Conservation (phyloP, 2,113 vertebrate genomes). For the Stigmatopora argus region DNA sequence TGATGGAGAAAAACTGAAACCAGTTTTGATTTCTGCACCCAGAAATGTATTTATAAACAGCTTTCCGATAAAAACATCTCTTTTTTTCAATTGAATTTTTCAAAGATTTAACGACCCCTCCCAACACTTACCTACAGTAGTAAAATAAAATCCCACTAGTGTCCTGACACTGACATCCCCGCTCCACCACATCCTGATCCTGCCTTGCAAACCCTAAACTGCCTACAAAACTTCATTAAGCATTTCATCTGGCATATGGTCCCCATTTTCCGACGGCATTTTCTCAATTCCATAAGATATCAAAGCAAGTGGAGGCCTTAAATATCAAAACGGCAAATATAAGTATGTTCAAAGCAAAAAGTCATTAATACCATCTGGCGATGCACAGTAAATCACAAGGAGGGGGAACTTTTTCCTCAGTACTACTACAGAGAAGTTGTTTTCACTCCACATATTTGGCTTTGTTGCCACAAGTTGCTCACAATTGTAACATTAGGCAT, state of each 20-base stretch:
- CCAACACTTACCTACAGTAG: too few species aligned
- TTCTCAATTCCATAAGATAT: conserved; percentile 89
- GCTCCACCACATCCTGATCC: conserved; percentile 53
- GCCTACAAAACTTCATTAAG: conserved; percentile 85
- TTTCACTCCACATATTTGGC: conserved; percentile 48
- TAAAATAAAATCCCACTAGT: too few species aligned
- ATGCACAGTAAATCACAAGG: conserved; percentile 81
- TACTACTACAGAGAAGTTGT: conserved; percentile 43
- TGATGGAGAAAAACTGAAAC: too few species aligned
- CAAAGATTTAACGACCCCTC: too few species aligned
- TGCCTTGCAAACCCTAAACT: conserved; percentile 62
- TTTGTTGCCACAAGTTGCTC: conserved; percentile 51
- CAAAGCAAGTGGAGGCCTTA: conserved; percentile 86
- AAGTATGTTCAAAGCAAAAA: conserved; percentile 81
- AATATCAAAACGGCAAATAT: conserved; percentile 82
- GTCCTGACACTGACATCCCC: conserved; percentile 46
- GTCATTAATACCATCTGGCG: conserved; percentile 86
- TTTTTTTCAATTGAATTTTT: too few species aligned
- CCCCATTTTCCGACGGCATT: conserved; percentile 87
- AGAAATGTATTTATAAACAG: too few species aligned
- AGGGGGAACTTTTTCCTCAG: conserved; percentile 1
- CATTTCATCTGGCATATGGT: conserved; percentile 83
- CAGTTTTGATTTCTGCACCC: too few species aligned
- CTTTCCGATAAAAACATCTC: too few species aligned
- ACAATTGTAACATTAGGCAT: conserved; percentile 26